Evolutionary conservation across 2,113 vertebrate species (phyloP).

Genomic region (Riparia riparia): DNA sequence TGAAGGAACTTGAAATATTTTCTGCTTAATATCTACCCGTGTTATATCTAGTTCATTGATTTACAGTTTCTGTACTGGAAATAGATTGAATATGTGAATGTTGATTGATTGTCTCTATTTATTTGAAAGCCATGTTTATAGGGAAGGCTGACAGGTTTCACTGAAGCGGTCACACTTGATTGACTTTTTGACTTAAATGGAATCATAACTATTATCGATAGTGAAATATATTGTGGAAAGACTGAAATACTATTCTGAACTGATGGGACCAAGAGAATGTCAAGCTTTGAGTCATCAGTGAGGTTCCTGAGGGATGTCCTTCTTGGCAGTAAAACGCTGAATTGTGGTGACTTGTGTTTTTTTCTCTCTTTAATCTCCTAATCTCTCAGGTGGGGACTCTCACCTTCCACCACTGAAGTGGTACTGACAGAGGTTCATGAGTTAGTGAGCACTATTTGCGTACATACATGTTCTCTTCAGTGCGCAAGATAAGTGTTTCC

Average conservation of each 20-base stretch:
- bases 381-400: not conserved
- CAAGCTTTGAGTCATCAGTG: not conserved
- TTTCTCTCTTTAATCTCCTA: not conserved
- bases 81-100: not conserved
- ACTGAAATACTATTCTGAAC: not conserved
- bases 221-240: not conserved
- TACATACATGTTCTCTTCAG: not conserved
- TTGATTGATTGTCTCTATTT: not conserved
- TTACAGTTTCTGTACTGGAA: not conserved
- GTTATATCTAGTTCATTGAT: not conserved
- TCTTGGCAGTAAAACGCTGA: not conserved
- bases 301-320: not conserved
- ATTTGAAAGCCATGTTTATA: not conserved
- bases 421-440: not conserved
- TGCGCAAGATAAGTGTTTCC: not conserved
- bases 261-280: not conserved
- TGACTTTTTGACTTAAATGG: not conserved
- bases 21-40: not conserved
- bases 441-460: not conserved
- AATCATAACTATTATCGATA: slow-evolving; percentile 20
- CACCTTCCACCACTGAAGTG: not conserved
- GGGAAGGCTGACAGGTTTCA: not conserved
- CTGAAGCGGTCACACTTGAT: not conserved
- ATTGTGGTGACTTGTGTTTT: not conserved
- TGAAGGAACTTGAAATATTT: slow-evolving; percentile 21